Evolutionary conservation across 2,113 vertebrate genomes (phyloP).

Genomic region (Sphyrna mokarran): DNA sequence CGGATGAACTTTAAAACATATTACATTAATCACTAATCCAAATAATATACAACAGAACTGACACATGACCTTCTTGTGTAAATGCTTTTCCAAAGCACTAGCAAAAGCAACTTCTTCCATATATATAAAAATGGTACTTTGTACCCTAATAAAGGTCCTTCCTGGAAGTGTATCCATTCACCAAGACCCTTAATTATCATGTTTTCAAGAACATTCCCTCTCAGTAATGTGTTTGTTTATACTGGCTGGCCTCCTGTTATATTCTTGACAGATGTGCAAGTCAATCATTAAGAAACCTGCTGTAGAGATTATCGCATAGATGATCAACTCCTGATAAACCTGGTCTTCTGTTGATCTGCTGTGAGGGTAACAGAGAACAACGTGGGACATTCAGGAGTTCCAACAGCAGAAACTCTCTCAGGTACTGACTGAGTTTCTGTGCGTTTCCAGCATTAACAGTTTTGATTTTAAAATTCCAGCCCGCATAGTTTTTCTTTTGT

Average conservation of each 20-base stretch:
- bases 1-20: neutral
- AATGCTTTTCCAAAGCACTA: neutral
- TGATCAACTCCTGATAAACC: neutral
- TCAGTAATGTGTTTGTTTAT: neutral
- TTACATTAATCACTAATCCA: neutral
- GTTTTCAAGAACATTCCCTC: neutral
- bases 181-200: neutral
- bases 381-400: too few relatives aligned
- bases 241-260: neutral
- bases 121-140: neutral
- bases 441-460: neutral
- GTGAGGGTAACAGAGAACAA: neutral
- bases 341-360: neutral
- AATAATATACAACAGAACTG: neutral
- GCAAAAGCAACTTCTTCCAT: neutral
- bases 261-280: neutral
- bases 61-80: neutral
- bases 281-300: neutral
- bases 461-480: neutral
- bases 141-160: neutral
- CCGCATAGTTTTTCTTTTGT: neutral
- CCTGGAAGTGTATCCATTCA: neutral
- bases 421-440: neutral
- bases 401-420: neutral
- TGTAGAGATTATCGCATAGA: neutral